Evolutionary conservation across 2,797 vertebrate genomes (phyloP).

Genomic region (Knipowitschia caucasica): DNA sequence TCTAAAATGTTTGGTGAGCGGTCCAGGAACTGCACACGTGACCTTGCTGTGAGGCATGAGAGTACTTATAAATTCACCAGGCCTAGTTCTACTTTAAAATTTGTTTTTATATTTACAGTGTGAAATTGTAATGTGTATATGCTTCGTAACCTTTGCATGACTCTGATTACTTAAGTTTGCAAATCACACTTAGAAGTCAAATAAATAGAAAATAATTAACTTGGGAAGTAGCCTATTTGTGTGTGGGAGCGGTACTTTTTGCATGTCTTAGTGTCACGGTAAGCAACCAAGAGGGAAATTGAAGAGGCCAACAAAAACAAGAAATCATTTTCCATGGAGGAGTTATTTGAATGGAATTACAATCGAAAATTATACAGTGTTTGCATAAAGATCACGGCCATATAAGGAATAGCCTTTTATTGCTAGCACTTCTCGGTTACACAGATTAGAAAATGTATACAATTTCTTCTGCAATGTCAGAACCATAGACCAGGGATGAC

Average conservation of each 20-base stretch:
- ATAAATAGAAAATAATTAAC: slow-evolving; percentile 60
- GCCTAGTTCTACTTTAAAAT: not conserved
- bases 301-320: slow-evolving; percentile 62
- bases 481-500: too few relatives aligned
- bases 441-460: slow-evolving; percentile 23
- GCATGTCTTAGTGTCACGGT: slow-evolving; percentile 48
- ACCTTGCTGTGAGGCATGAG: too few relatives aligned
- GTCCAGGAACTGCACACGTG: too few relatives aligned
- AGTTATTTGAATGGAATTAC: slow-evolving; percentile 62
- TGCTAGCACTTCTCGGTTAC: slow-evolving; percentile 49
- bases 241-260: slow-evolving; percentile 36
- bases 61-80: not conserved
- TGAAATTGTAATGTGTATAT: slow-evolving; percentile 14
- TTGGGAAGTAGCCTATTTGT: slow-evolving; percentile 41
- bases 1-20: too few relatives aligned
- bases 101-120: slow-evolving; percentile 11
- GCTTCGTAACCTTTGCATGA: slow-evolving; percentile 30
- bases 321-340: slow-evolving; percentile 54
- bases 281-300: slow-evolving; percentile 67
- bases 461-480: too few relatives aligned
- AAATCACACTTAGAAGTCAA: slow-evolving; percentile 53
- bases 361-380: slow-evolving; percentile 61
- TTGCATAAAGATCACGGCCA: slow-evolving; percentile 59
- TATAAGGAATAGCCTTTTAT: slow-evolving; percentile 48
- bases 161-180: slow-evolving; percentile 26